Evolutionary conservation across 2,797 vertebrate genomes (phyloP), one percentile per base, ranked within the genome.

Genomic region (Rousettus madagascariensis): DNA sequence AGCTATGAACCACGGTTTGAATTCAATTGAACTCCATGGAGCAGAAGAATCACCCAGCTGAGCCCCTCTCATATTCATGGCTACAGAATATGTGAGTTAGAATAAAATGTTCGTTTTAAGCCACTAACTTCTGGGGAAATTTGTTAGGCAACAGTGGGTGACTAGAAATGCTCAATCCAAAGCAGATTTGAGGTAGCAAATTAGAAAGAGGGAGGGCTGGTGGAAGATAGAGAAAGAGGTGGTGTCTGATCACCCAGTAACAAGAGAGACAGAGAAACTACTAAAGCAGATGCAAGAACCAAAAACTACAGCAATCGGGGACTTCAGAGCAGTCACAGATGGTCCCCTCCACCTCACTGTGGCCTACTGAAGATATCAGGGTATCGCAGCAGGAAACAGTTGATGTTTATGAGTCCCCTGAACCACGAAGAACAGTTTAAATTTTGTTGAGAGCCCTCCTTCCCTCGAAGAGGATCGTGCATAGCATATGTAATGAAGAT

Each of bases 311-410:
- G 53, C 43, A 26, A 26, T 33, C 1, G 28, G 22, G 4, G 12
- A 22, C 46, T 5, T 30, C 19, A 36, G 75, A 75, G 6, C 9
- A 30, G 38, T 43, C 15, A 16, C 26, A 28, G 33, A 9, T 0
- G 2, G 10, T n/a, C 15, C 22, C 19, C 5, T 51, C 36, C 77
- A 2, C 12, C 6, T 79, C 69, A 15, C 20, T n/a, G 17, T 24
- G n/a, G 36, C 49, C 36, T 5, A 2, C 36, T 4, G 65, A 46
- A 6, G 26, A 0, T 26, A 13, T 16, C 12, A 5, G 6, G 19
- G 28, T 4, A 2, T 28, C 5, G 65, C 13, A 33, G 11, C 24
- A 92, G 13, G 33, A 68, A 79, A 46, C 1, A 11, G 4, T 3
- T 33, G 16, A n/a, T 28, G 38, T 72, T 88, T 22, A 3, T 51